A percentile compares a stretch with the other conserved stretches of the same genome.
These are phyloP conservation scores for Muscina levida DNA, from an alignment of 2,888 invertebrate species.

Conservation along the genomic window DNA sequence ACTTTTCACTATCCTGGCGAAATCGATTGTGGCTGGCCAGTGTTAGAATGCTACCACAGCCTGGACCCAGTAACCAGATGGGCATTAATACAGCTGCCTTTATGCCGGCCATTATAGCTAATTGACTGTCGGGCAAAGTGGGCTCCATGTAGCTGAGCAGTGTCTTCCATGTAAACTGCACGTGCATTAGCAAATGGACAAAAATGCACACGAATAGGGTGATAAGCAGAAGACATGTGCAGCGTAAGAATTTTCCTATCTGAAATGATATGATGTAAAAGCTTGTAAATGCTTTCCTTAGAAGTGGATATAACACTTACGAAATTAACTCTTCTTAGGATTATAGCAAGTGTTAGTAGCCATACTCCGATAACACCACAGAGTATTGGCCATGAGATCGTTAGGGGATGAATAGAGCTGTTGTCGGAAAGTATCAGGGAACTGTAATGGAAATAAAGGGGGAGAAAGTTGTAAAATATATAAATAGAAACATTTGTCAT, in stretches of 20 bases:
- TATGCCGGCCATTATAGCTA: conserved; percentile 58
- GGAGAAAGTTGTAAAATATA: too few relatives aligned
- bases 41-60: conserved; percentile 90
- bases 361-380: conserved; percentile 72
- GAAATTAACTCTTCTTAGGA: conserved; percentile 73
- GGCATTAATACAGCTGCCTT: conserved; percentile 72
- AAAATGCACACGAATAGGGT: conserved; percentile 73
- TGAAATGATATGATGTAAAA: conserved; percentile 60
- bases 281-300: too few relatives aligned
- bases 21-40: conserved; percentile 92
- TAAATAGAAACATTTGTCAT: too few relatives aligned
- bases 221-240: conserved; percentile 73
- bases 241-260: conserved; percentile 77
- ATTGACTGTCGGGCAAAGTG: conserved; percentile 65
- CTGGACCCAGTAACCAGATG: conserved; percentile 89
- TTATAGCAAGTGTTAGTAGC: conserved; percentile 70
- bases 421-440: conserved; percentile 72
- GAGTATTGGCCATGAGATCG: conserved; percentile 73
- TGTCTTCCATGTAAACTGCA: conserved; percentile 66
- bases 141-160: conserved; percentile 69
- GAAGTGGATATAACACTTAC: conserved; percentile 67
- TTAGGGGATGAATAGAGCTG: conserved; percentile 64
- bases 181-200: conserved; percentile 70
- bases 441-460: conserved; percentile 67
- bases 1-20: conserved; percentile 84